Base-by-base conservation (phyloP, 2,797 vertebrate genomes). In the Thalassophryne amazonica region DNA sequence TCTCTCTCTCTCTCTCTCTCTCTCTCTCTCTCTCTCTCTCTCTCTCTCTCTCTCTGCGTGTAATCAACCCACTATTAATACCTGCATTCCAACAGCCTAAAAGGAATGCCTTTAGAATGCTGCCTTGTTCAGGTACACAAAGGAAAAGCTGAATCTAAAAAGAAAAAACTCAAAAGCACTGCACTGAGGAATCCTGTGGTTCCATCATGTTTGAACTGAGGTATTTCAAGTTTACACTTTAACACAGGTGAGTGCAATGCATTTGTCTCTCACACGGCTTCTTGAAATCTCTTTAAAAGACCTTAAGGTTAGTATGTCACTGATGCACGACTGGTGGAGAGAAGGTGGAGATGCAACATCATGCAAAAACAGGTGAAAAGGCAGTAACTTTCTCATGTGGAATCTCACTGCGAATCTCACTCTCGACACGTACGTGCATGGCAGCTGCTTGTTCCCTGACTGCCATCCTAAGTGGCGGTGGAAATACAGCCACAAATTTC, bases 31-130 rank as follows among this genome's bases (percentile, higher is more conserved):
- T 38, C 38, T 39, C 7, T 30, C 36, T 64, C 47, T 38, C 35
- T 22, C 42, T 47, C 53, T 59, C 45, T 46, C 53, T 60, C 31
- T 38, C 33, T 58, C 63, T 69, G 74, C 66, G 81, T 78, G 64
- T 83, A 88, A 85, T 88, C 80, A 76, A 66, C 56, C 74, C 78
- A 37, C 57, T 55, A 81, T 83, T 89, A 90, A 89, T 88, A 89
- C 87, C 81, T 89, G 84, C 86, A 91, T 91, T 90, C 90, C 89
- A 76, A 81, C 72, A 78, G 80, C 66, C 83, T 28, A 27, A 49
- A n/a, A 84, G 84, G 88, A 89, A 91, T 88, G 76, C 81, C 69
- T 84, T 73, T 86, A 91, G 90, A 92, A 89, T 86, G 86, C 60
- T 68, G 75, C 83, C 73, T 84, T 90, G 87, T 91, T 87, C 83